Evolutionary conservation across 2,888 invertebrate genomes (phyloP).

Genomic region (Chelonus formosanus): DNA sequence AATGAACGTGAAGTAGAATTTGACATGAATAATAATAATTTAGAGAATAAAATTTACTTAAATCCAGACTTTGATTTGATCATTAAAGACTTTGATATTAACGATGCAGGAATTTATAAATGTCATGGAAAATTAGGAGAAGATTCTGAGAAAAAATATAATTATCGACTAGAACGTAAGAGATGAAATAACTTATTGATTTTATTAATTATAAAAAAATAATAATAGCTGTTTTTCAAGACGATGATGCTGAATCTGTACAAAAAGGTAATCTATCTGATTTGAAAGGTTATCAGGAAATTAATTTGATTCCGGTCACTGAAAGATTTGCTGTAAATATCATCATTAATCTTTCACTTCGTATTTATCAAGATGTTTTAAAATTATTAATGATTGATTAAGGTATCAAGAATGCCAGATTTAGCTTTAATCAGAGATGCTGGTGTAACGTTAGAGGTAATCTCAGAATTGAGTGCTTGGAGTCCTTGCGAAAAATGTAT

Average conservation of each 20-base stretch:
- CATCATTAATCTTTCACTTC: too few relatives aligned
- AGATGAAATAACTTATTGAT: constrained; percentile 8
- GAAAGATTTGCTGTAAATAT: constrained; percentile 59
- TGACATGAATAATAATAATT: constrained; percentile 66
- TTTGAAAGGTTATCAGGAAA: constrained; percentile 67
- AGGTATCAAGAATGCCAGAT: constrained; percentile 63
- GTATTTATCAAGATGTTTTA: too few relatives aligned
- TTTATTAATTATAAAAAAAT: neutral
- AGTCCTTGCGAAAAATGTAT: constrained; percentile 67
- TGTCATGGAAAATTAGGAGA: constrained; percentile 65
- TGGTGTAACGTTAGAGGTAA: constrained; percentile 65
- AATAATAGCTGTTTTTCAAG: constrained; percentile 47
- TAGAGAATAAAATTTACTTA: constrained; percentile 63
- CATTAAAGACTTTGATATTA: constrained; percentile 60
- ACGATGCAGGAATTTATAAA: constrained; percentile 67
- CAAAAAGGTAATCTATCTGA: constrained; percentile 65
- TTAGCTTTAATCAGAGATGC: constrained; percentile 63
- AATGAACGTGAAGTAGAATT: constrained; percentile 63
- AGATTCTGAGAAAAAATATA: constrained; percentile 63
- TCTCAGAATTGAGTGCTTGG: constrained; percentile 69
- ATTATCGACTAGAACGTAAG: constrained; percentile 67
- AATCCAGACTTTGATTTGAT: constrained; percentile 65
- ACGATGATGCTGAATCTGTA: constrained; percentile 29
- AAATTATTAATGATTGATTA: neutral
- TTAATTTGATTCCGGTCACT: constrained; percentile 66